These are phyloP conservation scores for Copsychus sechellarum DNA, from an alignment of 2,113 vertebrate genomes.

Conservation along the genomic window DNA sequence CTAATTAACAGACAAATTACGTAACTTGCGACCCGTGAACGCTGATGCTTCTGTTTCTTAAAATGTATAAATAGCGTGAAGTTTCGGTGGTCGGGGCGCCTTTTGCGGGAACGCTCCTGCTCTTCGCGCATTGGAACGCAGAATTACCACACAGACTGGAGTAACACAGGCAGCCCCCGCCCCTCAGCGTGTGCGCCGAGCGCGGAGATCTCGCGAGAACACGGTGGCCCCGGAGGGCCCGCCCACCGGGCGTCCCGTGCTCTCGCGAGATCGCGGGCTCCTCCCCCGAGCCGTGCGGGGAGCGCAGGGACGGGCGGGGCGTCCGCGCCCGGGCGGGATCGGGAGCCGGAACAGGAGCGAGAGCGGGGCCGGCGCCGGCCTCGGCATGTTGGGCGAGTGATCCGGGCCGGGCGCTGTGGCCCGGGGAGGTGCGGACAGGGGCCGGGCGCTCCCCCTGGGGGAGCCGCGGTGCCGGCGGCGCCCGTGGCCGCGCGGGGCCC, in stretches of 20 bases:
- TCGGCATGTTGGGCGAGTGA: background rate
- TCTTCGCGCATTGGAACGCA: rapidly evolving
- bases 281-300: background rate
- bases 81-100: rapidly evolving
- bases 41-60: background rate
- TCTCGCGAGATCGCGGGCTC: background rate
- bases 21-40: too few relatives aligned
- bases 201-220: background rate
- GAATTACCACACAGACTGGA: rapidly evolving
- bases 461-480: background rate
- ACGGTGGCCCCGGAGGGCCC: rapidly evolving
- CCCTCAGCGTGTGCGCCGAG: rapidly evolving
- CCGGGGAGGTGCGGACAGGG: background rate
- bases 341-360: rapidly evolving
- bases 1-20: background rate
- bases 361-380: background rate
- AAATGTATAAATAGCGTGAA: too few relatives aligned
- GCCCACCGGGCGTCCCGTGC: rapidly evolving
- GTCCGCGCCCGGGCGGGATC: background rate
- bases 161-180: rapidly evolving
- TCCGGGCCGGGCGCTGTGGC: background rate
- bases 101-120: rapidly evolving
- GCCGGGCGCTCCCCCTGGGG: background rate
- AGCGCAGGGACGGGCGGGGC: background rate
- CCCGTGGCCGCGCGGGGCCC: background rate